Conservation (phyloP, 2,888 invertebrate genomes). For the Caenorhabditis afra region DNA sequence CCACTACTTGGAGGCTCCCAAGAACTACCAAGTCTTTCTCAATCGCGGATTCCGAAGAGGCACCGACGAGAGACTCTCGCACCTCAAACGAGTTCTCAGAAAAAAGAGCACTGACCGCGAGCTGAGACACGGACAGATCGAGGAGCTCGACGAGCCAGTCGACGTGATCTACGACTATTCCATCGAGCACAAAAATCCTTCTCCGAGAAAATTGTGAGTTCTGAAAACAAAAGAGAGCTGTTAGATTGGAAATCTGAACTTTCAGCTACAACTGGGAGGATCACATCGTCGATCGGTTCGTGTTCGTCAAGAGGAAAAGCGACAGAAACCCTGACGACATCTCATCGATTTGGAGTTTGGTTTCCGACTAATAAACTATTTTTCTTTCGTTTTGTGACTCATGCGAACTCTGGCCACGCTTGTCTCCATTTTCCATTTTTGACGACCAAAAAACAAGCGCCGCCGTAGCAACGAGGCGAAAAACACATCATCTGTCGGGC, state of each 20-base stretch:
- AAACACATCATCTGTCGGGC: too few species aligned
- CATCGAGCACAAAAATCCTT: neutral
- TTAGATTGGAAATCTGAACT: neutral
- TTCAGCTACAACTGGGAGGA: conserved; percentile 30
- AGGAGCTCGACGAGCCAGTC: too few species aligned
- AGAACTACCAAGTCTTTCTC: conserved; percentile 33
- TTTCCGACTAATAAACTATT: too few species aligned
- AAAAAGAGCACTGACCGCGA: neutral
- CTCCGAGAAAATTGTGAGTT: conserved; percentile 2
- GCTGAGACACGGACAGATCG: too few species aligned
- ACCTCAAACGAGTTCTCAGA: neutral
- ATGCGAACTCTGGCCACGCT: too few species aligned
- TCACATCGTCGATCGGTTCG: conserved; percentile 12
- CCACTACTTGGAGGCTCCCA: conserved; percentile 33
- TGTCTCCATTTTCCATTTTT: too few species aligned
- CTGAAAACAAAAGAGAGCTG: too few species aligned
- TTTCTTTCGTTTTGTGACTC: too few species aligned
- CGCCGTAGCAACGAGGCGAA: too few species aligned
- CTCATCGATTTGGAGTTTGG: too few species aligned
- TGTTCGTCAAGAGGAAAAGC: conserved; percentile 5
- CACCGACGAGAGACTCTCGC: conserved; percentile 2
- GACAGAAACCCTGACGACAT: neutral
- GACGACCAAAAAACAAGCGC: too few species aligned
- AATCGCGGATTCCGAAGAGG: conserved; percentile 29
- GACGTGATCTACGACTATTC: neutral